These are phyloP conservation scores for Ficedula albicollis DNA, from an alignment of 2,797 vertebrate species.

Conservation along the genomic window DNA sequence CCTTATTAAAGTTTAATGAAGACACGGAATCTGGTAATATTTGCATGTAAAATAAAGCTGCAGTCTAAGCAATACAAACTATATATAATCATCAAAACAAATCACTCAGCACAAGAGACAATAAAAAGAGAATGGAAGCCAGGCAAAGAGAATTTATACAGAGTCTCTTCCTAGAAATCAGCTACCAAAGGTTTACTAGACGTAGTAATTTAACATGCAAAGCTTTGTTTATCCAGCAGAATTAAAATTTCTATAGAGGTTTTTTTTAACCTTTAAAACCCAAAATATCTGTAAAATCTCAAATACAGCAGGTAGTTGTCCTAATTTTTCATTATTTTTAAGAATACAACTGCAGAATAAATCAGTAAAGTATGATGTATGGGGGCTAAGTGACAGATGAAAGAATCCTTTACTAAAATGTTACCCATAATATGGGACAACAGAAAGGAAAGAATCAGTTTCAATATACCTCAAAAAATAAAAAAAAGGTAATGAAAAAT, in stretches of 20 bases:
- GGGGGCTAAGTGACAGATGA: neutral
- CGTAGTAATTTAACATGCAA: neutral
- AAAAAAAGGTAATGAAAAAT: neutral
- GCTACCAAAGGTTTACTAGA: neutral
- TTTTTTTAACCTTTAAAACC: neutral
- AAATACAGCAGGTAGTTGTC: neutral
- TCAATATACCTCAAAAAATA: neutral
- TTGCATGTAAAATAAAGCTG: slow-evolving; percentile 63
- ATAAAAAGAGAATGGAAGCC: slow-evolving; percentile 11
- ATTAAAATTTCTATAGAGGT: neutral
- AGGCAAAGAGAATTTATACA: neutral
- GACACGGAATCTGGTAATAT: slow-evolving; percentile 51
- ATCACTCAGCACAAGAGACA: slow-evolving; percentile 15
- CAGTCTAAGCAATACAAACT: slow-evolving; percentile 53
- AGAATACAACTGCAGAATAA: neutral
- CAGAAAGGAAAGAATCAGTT: neutral
- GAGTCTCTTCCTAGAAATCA: neutral
- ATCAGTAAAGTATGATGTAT: neutral
- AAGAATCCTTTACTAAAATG: neutral
- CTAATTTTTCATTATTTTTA: neutral
- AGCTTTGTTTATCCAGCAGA: neutral
- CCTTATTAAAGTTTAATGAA: slow-evolving; percentile 68
- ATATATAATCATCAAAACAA: slow-evolving; percentile 64
- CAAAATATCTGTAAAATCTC: neutral
- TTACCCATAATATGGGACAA: neutral